Evolutionary conservation across 2,113 vertebrate genomes (phyloP), one percentile per base, ranked within the genome.

Genomic region (Lutjanus erythropterus): DNA sequence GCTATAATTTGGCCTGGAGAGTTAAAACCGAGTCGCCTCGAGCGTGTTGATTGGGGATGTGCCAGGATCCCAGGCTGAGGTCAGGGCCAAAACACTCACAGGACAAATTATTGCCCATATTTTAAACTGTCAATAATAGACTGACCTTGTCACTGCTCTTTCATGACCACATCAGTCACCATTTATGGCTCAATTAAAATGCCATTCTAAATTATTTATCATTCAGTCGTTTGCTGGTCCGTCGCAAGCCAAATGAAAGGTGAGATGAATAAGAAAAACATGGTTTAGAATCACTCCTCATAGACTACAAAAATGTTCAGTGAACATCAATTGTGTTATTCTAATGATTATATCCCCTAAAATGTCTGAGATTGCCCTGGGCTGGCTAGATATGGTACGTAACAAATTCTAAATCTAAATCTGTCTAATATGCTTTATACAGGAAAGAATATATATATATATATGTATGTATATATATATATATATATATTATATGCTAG

Each of bases 111-210:
- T 78, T 50, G 50, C 18, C 67, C 73, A 81, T 80, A 85, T 84
- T 88, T 85, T 67, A 42, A 62, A 37, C 71, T 85, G 78, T 86
- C 86, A 75, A 67, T 83, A 86, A 49, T 80, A n/a, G 35, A 37
- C 70, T 67, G 83, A 91, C 88, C 87, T 86, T 86, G 85, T 85
- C 81, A 31, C 31, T 42, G 44, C 31, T n/a, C 47, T 66, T 71
- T 77, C 23, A 67, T 44, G 78, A 83, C 61, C 78, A 71, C 78
- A 90, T 91, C 80, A 78, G 41, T 91, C 86, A 84, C 55, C 66
- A 59, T 88, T 90, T 80, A 84, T 65, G 44, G 77, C 75, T 85
- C 85, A 89, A 73, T 92, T 78, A 84, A 89, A 86, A 82, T 64
- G 87, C 16, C 71, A 41, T 80, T 78, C 35, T 59, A 69, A 66